A percentile compares a stretch with the other conserved stretches of the same genome.
phyloP scores from a whole-genome alignment of 64 coral and sea anemone species.

The Catalaphyllia jardinei region DNA sequence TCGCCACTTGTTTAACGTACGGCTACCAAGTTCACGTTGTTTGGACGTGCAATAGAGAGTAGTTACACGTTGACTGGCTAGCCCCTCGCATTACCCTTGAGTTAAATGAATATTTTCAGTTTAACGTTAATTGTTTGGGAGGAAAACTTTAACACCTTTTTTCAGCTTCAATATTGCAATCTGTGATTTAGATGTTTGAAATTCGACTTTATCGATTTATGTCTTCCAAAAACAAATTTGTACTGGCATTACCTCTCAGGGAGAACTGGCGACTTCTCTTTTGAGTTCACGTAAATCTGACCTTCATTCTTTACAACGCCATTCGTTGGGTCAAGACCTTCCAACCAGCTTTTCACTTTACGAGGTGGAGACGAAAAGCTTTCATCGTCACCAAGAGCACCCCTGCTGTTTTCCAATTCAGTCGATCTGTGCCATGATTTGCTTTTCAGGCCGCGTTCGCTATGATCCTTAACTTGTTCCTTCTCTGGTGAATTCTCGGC shows the following conservation, averaged over 20 bases:
- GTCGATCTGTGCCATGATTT: constrained; percentile 40
- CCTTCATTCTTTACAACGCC: background rate
- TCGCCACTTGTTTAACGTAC: too few species aligned
- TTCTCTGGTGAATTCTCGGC: constrained; percentile 15
- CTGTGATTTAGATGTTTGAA: too few species aligned
- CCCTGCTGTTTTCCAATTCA: constrained; percentile 9
- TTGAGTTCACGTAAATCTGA: background rate
- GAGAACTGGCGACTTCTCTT: background rate
- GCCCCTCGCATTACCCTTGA: background rate
- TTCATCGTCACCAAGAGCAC: background rate
- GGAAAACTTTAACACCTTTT: too few species aligned
- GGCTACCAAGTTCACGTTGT: too few species aligned
- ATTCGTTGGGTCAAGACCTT: constrained; percentile 12
- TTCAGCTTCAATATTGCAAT: too few species aligned
- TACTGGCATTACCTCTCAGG: background rate
- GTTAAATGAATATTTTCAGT: too few species aligned
- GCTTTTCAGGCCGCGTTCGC: background rate
- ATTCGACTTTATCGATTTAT: too few species aligned
- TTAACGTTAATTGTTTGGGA: too few species aligned
- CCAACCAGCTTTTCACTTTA: constrained; percentile 45
- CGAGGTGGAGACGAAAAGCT: constrained; percentile 22
- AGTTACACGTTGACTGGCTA: too few species aligned
- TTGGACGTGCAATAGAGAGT: too few species aligned
- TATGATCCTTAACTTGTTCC: background rate
- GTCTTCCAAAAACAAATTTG: background rate